phyloP scores from a whole-genome alignment of 2,888 invertebrate genomes.

The Doris montereyensis region DNA sequence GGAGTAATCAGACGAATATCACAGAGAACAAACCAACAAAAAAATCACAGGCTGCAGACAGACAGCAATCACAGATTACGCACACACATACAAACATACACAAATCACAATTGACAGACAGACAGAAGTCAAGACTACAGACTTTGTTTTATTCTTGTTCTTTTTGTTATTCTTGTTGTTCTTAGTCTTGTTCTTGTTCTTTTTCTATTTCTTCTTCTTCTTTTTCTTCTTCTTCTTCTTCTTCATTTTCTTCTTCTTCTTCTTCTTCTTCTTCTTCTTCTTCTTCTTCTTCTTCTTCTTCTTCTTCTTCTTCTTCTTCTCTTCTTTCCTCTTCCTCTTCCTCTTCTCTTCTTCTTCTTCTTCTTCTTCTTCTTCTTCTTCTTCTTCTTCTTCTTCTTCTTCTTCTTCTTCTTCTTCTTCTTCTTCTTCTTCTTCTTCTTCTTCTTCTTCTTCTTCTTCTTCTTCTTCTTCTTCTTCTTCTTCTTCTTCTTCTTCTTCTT shows the following conservation, averaged over 20 bases:
- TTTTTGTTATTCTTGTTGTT: background rate
- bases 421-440: slow-evolving; percentile 22
- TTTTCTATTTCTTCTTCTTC: slow-evolving; percentile 53
- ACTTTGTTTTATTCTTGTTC: background rate
- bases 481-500: no score
- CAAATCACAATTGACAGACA: no score
- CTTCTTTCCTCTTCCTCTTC: background rate
- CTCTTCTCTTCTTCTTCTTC: background rate
- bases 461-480: no score
- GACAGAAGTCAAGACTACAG: no score
- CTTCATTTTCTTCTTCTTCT: slow-evolving; percentile 37
- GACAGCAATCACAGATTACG: no score
- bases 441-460: background rate
- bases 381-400: background rate
- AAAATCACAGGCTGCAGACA: no score
- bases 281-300: slow-evolving; percentile 52
- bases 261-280: slow-evolving; percentile 55
- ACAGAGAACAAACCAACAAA: no score
- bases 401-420: background rate
- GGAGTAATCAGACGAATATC: no score
- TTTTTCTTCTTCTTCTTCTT: slow-evolving; percentile 52
- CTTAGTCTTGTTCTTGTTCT: slow-evolving; percentile 48
- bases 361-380: background rate
- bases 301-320: slow-evolving; percentile 42
- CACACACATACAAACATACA: no score